These are phyloP conservation scores for Scelioninae gen. 2 DNA, from an alignment of 2,888 invertebrate genomes.

Conservation along the genomic window DNA sequence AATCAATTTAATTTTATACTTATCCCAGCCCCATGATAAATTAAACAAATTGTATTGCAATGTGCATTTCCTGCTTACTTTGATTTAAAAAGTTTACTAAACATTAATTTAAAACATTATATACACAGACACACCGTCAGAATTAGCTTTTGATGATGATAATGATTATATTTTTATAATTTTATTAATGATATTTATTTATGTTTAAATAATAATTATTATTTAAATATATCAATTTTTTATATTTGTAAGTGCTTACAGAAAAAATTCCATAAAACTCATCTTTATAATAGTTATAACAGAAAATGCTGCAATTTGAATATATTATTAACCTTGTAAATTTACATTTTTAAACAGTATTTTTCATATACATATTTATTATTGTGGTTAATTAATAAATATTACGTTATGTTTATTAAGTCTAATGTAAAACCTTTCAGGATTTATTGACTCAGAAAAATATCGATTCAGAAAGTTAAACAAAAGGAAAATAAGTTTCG, in stretches of 20 bases:
- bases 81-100: too few species aligned
- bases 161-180: background rate
- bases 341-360: background rate
- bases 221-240: constrained; percentile 17
- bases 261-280: too few species aligned
- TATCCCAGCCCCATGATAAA: background rate
- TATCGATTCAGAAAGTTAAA: too few species aligned
- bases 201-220: too few species aligned
- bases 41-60: background rate
- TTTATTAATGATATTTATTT: background rate
- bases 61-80: too few species aligned
- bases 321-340: background rate
- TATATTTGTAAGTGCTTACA: constrained; percentile 12
- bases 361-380: too few species aligned
- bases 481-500: too few species aligned
- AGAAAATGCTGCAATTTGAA: constrained; percentile 10
- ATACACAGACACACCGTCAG: constrained; percentile 38
- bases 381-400: too few species aligned
- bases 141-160: constrained; percentile 38
- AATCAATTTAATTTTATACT: constrained; percentile 68
- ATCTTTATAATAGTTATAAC: too few species aligned
- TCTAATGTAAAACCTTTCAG: too few species aligned
- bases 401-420: too few species aligned
- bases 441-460: too few species aligned
- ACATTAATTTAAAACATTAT: background rate